A percentile compares a stretch with the other conserved stretches of the same genome.
Conservation (phyloP, 1,140 invertebrate species). For the Drosophila erecta region DNA sequence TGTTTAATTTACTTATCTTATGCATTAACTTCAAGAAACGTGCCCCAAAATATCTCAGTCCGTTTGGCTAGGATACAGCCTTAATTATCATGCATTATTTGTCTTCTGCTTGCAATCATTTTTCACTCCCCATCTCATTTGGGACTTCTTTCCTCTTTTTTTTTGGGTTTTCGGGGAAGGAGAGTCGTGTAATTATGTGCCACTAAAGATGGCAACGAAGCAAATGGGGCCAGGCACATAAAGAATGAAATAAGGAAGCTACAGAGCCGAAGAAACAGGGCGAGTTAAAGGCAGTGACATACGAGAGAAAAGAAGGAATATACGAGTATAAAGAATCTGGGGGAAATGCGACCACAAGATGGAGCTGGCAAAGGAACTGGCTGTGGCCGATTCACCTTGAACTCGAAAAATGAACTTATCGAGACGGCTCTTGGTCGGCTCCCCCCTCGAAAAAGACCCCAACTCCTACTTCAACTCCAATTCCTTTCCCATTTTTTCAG, state of each 20-base stretch:
- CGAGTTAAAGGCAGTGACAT: constrained; percentile 53
- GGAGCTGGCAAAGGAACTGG: constrained; percentile 23
- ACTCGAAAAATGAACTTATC: constrained; percentile 76
- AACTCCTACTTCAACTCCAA: neutral
- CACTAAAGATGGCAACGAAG: constrained; percentile 68
- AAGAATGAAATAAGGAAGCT: constrained; percentile 34
- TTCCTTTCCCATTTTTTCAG: constrained; percentile 6
- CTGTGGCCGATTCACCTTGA: constrained; percentile 73
- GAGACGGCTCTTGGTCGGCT: constrained; percentile 20
- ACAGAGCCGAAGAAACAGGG: constrained; percentile 39
- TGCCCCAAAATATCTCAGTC: constrained; percentile 26
- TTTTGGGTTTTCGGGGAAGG: constrained; percentile 21
- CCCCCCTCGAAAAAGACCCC: constrained; percentile 3
- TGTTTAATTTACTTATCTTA: neutral
- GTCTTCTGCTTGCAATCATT: constrained; percentile 52
- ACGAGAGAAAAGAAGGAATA: constrained; percentile 8
- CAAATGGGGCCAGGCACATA: constrained; percentile 65
- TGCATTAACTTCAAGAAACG: constrained; percentile 2
- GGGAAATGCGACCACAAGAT: constrained; percentile 15
- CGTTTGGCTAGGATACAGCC: constrained; percentile 14
- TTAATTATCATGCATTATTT: constrained; percentile 46
- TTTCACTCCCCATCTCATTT: constrained; percentile 48
- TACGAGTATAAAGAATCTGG: constrained; percentile 4
- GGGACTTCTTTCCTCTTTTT: constrained; percentile 12
- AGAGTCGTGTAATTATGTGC: constrained; percentile 69